Percentiles rank a stretch among this genome's conserved stretches.
Evolutionary conservation across 2,797 vertebrate genomes (phyloP).

Genomic region (Myiothlypis chrysogaster): DNA sequence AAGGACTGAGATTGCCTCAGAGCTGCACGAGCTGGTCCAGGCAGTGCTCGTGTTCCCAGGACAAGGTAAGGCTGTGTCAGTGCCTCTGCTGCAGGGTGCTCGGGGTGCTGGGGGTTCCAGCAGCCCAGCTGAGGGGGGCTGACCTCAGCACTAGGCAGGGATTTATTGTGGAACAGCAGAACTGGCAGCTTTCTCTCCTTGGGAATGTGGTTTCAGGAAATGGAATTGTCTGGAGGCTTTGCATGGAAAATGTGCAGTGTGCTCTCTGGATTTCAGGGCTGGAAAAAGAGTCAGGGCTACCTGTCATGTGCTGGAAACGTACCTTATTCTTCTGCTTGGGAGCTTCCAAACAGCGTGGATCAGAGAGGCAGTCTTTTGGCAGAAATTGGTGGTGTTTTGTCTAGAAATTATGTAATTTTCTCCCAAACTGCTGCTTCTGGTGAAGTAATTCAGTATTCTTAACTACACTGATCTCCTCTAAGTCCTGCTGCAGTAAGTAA

Average conservation of each 20-base stretch:
- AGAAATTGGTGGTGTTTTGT: not conserved
- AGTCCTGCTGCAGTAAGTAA: not conserved
- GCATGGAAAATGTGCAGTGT: conserved; percentile 29
- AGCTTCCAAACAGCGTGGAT: not conserved
- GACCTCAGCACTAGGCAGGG: not conserved
- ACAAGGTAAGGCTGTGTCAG: not conserved
- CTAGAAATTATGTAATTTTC: not conserved
- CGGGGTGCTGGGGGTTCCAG: not conserved
- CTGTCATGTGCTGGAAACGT: not conserved
- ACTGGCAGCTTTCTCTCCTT: conserved; percentile 5
- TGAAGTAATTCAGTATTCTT: not conserved
- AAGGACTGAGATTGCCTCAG: conserved; percentile 17
- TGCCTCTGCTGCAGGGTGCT: not conserved
- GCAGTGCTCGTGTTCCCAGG: not conserved
- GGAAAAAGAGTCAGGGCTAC: not conserved
- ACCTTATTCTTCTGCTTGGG: not conserved
- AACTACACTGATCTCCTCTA: rapidly evolving
- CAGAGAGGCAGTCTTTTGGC: not conserved
- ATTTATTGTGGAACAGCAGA: not conserved
- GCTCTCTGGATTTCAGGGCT: conserved; percentile 15
- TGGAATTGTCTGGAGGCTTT: not conserved
- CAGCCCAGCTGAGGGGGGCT: not conserved
- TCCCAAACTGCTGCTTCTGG: not conserved
- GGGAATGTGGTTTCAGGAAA: conserved; percentile 27
- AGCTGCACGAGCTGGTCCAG: not conserved